Evolutionary conservation across 2,888 invertebrate species (phyloP), one percentile per base, ranked within the genome.

Genomic region (Nysson spinosus): DNA sequence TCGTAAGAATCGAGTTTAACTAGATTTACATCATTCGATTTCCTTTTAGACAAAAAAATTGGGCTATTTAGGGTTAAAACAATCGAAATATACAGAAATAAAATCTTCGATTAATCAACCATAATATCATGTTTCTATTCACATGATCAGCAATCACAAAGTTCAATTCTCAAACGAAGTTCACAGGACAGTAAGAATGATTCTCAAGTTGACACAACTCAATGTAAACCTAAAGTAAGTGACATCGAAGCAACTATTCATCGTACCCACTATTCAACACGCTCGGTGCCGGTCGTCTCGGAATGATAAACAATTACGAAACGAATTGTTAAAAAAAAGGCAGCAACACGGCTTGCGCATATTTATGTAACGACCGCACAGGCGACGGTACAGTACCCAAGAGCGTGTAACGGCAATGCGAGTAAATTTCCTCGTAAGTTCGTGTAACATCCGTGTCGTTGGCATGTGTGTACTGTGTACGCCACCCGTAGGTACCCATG

Each of bases 351-450:
- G 55, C 32, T 49, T 37, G 77, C 73, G 67, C 77, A 70, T 74
- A 76, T 83, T 83, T 83, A 82, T 81, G 80, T 82, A 83, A 83
- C 69, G 50, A 62, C 43, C 32, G 19, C 24, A 26, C 44, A 14
- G 44, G 19, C 49, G 32, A 16, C 71, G 75, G 72, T 78, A 70
- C 72, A 55, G 57, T 66, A 51, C 40, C 60, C 69, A 68, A 72
- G 74, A 68, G 72, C 69, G 77, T 80, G 83, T 82, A 83, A 83
- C 79, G 80, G 78, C 76, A 78, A 78, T 74, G 80, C 74, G 76
- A 79, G 81, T 79, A 78, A 75, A 63, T 78, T 82, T 79, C 75
- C 49, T 66, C 62, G 57, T 60, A 32, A 57, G 32, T 49, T 32
- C 49, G 50, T 62, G 39, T 58, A 65, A 74, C 58, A 64, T 63